Conservation (phyloP, 2,797 vertebrate genomes). For the Nannoperca australis region DNA sequence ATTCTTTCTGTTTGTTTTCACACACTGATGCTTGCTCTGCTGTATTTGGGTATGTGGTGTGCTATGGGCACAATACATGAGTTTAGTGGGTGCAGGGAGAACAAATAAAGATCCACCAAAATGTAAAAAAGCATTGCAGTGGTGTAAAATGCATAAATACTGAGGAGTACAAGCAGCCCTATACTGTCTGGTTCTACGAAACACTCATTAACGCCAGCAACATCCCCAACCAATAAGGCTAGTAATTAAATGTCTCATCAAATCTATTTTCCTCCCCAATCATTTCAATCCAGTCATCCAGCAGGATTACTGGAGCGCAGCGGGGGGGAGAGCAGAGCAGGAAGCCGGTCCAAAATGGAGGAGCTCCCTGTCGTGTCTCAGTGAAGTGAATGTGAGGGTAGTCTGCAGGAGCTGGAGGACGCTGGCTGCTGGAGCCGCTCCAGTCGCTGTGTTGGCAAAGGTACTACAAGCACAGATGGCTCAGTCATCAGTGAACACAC, state of each 20-base stretch:
- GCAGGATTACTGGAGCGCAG: slow-evolving; percentile 45
- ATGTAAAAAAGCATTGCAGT: background rate
- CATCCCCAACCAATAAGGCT: slow-evolving; percentile 34
- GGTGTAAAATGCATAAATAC: slow-evolving; percentile 11
- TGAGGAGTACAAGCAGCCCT: background rate
- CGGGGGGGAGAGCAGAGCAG: slow-evolving; percentile 37
- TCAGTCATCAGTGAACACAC: slow-evolving; percentile 58
- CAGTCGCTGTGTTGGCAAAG: slow-evolving; percentile 71
- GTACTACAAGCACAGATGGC: slow-evolving; percentile 79
- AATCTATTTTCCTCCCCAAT: slow-evolving; percentile 46
- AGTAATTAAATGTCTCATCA: slow-evolving; percentile 69
- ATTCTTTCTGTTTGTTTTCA: background rate
- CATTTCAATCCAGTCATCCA: slow-evolving; percentile 41
- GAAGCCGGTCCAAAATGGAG: slow-evolving; percentile 52
- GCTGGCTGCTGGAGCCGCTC: slow-evolving; percentile 66
- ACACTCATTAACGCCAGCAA: slow-evolving; percentile 10
- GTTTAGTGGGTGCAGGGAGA: background rate
- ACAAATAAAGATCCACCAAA: background rate
- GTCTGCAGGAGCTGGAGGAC: slow-evolving; percentile 70
- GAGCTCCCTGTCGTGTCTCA: slow-evolving; percentile 49
- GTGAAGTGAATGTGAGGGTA: slow-evolving; percentile 57
- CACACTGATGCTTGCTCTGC: background rate
- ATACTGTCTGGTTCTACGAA: background rate
- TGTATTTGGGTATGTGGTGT: background rate
- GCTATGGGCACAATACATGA: background rate